A percentile compares a stretch with the other conserved stretches of the same genome.
These are phyloP conservation scores for Apis cerana DNA, from an alignment of 1,140 invertebrate genomes.

Conservation along the genomic window DNA sequence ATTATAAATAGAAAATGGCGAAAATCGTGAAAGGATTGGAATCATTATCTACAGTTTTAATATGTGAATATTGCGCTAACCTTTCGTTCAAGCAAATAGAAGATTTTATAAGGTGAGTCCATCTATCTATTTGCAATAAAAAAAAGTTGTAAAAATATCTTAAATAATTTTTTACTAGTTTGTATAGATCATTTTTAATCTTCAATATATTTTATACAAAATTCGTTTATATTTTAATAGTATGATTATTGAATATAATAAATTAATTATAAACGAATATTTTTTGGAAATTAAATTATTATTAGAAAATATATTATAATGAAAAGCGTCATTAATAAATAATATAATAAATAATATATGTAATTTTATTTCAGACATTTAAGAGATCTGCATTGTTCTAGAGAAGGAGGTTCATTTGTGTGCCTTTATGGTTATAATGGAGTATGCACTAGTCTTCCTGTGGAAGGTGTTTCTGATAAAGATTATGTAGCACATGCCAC, in stretches of 20 bases:
- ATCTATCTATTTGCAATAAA: background rate
- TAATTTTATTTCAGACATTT: constrained; percentile 85
- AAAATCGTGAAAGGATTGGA: constrained; percentile 73
- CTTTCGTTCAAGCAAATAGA: constrained; percentile 78
- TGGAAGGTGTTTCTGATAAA: constrained; percentile 93
- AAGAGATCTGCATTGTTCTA: constrained; percentile 90
- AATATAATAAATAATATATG: too few species aligned
- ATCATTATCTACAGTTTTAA: constrained; percentile 64
- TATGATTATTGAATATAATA: too few species aligned
- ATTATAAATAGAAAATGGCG: constrained; percentile 72
- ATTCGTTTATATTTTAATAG: background rate
- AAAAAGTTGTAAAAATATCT: background rate
- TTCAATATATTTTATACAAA: background rate
- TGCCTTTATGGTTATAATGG: constrained; percentile 95
- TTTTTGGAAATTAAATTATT: too few species aligned
- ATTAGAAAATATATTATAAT: too few species aligned
- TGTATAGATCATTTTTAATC: background rate
- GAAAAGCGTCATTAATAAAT: too few species aligned
- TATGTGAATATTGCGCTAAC: constrained; percentile 79
- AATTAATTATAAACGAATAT: too few species aligned
- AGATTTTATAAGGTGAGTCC: constrained; percentile 77
- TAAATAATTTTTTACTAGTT: background rate
- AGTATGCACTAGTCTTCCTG: constrained; percentile 91
- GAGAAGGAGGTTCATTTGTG: constrained; percentile 93
- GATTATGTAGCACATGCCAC: constrained; percentile 94